These are phyloP conservation scores for Spinus pinus DNA, from an alignment of 2,797 vertebrate species.

Conservation along the genomic window DNA sequence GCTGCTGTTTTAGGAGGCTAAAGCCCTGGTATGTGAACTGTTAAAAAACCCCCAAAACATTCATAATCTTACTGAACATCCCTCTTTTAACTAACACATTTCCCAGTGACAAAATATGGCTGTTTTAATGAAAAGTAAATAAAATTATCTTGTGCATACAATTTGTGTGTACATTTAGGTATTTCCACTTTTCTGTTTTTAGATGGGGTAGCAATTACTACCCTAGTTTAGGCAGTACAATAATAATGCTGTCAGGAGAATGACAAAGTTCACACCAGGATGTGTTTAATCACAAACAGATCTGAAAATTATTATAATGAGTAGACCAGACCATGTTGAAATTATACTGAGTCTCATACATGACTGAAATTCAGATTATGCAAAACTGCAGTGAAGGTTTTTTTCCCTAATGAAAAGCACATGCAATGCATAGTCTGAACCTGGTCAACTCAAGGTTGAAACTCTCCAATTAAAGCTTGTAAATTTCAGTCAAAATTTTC, in stretches of 20 bases:
- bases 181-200: background rate
- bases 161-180: background rate
- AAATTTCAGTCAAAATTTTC: background rate
- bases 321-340: background rate
- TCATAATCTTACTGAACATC: background rate
- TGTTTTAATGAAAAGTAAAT: background rate
- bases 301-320: background rate
- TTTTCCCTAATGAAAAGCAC: background rate
- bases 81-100: background rate
- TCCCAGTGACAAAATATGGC: background rate
- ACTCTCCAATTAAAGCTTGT: background rate
- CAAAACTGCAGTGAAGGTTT: background rate
- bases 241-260: background rate
- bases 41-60: accelerated
- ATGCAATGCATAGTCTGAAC: background rate
- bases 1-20: background rate
- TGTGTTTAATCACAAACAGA: background rate
- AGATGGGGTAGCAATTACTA: background rate
- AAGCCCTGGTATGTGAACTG: background rate
- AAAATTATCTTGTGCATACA: background rate
- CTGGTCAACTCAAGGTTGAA: background rate
- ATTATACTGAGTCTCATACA: background rate
- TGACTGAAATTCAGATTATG: background rate
- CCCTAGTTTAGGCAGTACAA: background rate
- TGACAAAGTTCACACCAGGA: background rate